phyloP scores from a whole-genome alignment of 2,797 vertebrate genomes.

The Acropternis orthonyx region DNA sequence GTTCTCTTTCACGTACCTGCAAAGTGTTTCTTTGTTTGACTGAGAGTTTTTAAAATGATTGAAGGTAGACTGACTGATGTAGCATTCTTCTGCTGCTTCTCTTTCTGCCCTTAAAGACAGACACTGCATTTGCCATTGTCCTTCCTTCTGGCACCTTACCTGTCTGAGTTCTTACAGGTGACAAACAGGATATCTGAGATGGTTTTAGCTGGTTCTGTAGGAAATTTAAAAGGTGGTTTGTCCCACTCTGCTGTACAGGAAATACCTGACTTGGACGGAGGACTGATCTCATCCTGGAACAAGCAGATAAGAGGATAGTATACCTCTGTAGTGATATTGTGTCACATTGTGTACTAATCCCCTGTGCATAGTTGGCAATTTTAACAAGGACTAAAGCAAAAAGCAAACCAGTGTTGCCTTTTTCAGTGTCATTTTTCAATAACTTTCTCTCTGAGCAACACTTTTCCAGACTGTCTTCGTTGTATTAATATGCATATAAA shows the following conservation, averaged over 20 bases:
- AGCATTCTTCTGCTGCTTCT: neutral
- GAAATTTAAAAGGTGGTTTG: neutral
- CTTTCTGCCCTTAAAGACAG: neutral
- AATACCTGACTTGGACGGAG: neutral
- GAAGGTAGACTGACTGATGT: neutral
- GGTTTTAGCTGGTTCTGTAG: neutral
- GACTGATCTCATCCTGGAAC: neutral
- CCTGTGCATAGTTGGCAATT: neutral
- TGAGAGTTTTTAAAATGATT: neutral
- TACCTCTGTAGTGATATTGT: neutral
- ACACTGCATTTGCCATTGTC: neutral
- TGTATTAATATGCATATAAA: neutral
- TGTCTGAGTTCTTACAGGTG: neutral
- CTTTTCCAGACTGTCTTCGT: neutral
- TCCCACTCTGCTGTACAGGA: neutral
- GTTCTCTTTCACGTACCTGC: neutral
- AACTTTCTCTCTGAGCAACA: neutral
- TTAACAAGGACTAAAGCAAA: neutral
- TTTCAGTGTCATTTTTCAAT: constrained; percentile 5
- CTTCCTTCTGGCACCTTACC: neutral
- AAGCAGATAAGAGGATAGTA: neutral
- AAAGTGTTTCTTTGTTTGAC: neutral
- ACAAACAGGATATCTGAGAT: neutral
- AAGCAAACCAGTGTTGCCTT: neutral
- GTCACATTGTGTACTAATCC: neutral